These are phyloP conservation scores for Carduelis carduelis DNA, from an alignment of 2,797 vertebrate genomes.

Conservation along the genomic window DNA sequence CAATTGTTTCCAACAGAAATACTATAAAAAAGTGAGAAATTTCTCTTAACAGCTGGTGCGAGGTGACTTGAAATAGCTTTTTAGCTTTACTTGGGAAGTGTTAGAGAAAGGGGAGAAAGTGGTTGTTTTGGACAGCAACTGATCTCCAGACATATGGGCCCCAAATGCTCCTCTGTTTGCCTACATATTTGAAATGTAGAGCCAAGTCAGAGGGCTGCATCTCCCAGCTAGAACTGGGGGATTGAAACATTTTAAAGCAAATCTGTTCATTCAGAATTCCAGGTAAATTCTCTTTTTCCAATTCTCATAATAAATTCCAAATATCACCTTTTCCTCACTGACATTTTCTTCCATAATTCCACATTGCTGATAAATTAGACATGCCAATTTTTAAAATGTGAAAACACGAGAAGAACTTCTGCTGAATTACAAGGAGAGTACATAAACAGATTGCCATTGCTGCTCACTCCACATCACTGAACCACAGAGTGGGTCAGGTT, in stretches of 20 bases:
- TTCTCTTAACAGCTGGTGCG: neutral
- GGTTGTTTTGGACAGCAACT: neutral
- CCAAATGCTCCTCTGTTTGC: neutral
- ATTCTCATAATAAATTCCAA: neutral
- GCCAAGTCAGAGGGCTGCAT: neutral
- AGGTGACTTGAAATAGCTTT: neutral
- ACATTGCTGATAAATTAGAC: neutral
- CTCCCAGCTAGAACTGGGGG: neutral
- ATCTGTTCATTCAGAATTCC: neutral
- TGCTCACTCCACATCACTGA: neutral
- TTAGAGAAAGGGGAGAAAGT: neutral
- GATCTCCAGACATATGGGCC: neutral
- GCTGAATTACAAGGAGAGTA: neutral
- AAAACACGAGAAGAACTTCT: neutral
- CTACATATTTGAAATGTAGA: neutral
- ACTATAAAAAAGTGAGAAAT: neutral
- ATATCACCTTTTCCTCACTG: neutral
- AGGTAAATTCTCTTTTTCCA: neutral
- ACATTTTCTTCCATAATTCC: neutral
- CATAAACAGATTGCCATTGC: neutral
- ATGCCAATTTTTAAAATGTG: neutral
- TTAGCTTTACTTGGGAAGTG: neutral
- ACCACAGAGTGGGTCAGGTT: neutral
- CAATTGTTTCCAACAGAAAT: conserved; percentile 44
- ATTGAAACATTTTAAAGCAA: neutral